A percentile compares a stretch with the other conserved stretches of the same genome.
Conservation (phyloP, 2,113 vertebrate species). For the Lagenorhynchus albirostris region DNA sequence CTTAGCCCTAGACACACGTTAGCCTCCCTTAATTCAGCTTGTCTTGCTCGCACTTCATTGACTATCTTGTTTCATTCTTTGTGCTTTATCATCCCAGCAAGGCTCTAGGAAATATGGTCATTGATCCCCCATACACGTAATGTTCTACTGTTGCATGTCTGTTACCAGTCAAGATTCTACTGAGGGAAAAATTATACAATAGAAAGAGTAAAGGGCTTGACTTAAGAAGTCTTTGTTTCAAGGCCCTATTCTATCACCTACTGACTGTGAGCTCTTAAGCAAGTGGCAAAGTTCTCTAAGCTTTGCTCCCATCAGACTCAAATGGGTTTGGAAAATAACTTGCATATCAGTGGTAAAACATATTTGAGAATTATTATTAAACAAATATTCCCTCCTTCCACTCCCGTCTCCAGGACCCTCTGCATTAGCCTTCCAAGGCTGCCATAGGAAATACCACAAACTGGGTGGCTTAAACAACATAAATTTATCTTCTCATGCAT, state of each 20-base stretch:
- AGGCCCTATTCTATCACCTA: neutral
- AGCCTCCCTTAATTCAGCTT: no score
- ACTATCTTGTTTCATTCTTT: neutral
- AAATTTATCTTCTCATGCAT: neutral
- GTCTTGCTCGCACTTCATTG: neutral
- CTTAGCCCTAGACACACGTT: neutral
- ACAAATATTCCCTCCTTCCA: neutral
- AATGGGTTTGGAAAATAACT: neutral
- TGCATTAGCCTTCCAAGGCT: neutral
- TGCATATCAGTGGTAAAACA: neutral
- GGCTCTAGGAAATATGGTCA: fast-evolving
- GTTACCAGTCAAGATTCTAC: neutral
- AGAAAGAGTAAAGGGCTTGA: neutral
- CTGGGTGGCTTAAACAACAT: neutral
- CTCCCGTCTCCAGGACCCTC: neutral
- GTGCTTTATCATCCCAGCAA: neutral
- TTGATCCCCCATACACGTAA: neutral
- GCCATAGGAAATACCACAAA: fast-evolving
- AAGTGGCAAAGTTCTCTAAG: neutral
- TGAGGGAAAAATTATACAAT: neutral
- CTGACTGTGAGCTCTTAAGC: neutral
- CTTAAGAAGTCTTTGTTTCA: neutral
- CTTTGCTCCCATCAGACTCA: neutral
- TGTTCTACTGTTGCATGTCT: neutral
- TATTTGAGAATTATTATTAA: neutral